Conservation (phyloP, 2,888 invertebrate genomes). For the Cheiracanthium punctorium region DNA sequence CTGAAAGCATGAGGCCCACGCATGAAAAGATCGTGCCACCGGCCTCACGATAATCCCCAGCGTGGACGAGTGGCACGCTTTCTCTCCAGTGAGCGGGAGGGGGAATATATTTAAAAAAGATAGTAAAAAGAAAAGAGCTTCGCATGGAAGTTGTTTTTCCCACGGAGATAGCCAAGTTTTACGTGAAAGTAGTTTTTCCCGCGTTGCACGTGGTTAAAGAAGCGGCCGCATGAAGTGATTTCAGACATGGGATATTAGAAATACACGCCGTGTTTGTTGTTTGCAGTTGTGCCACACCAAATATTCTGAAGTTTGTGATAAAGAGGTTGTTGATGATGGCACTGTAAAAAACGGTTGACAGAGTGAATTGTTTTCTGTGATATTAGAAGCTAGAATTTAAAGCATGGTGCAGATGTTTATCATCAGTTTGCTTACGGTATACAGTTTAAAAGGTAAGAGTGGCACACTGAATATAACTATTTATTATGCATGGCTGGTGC, state of each 20-base stretch:
- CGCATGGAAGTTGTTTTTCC: neutral
- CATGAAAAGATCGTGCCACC: neutral
- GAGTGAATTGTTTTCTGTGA: constrained; percentile 17
- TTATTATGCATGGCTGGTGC: too few relatives aligned
- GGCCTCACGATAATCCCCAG: neutral
- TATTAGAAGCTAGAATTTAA: neutral
- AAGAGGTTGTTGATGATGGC: neutral
- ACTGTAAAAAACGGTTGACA: neutral
- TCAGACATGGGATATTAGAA: constrained; percentile 37
- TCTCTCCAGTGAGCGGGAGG: neutral
- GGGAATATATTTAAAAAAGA: too few relatives aligned
- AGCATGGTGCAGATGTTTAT: neutral
- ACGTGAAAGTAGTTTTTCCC: constrained; percentile 17
- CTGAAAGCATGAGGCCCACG: neutral
- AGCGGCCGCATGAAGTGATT: neutral
- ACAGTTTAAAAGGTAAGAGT: constrained; percentile 16
- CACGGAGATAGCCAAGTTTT: constrained; percentile 32
- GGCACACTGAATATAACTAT: too few relatives aligned
- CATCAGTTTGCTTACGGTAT: neutral
- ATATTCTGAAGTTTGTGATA: neutral
- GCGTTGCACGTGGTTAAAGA: constrained; percentile 35
- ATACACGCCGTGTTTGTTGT: neutral
- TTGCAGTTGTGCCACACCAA: neutral
- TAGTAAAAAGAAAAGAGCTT: neutral
- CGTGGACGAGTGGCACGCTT: neutral